A percentile compares a stretch with the other conserved stretches of the same genome.
phyloP scores from a whole-genome alignment of 2,888 invertebrate species.

The Geotrupes spiniger region DNA sequence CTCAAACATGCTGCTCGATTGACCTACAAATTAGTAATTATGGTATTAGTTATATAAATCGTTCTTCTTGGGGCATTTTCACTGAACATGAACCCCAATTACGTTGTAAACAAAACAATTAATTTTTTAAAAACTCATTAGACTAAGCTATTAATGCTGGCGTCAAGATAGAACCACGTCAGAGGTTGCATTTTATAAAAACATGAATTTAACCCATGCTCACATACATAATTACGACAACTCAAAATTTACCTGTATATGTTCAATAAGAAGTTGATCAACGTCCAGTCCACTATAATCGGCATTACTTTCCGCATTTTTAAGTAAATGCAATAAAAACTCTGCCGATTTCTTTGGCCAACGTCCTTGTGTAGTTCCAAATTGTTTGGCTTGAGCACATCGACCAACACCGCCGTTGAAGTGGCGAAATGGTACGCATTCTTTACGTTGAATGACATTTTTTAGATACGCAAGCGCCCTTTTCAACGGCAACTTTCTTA shows the following conservation, averaged over 20 bases:
- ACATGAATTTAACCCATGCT: no score
- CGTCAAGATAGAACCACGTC: no score
- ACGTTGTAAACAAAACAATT: no score
- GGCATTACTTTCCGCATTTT: slow-evolving; percentile 80
- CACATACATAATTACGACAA: no score
- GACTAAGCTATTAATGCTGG: no score
- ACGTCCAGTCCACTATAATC: slow-evolving; percentile 75
- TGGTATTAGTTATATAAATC: no score
- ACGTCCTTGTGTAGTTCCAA: slow-evolving; percentile 67
- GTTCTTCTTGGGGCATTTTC: no score
- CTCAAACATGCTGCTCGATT: slow-evolving; percentile 75
- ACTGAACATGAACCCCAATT: no score
- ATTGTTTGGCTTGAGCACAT: slow-evolving; percentile 75
- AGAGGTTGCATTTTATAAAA: no score
- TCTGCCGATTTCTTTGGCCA: slow-evolving; percentile 84
- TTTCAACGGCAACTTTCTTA: slow-evolving; percentile 70
- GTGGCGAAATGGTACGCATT: slow-evolving; percentile 75
- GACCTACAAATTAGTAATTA: no score
- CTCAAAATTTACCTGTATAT: slow-evolving; percentile 81
- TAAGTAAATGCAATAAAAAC: slow-evolving; percentile 71
- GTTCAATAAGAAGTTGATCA: slow-evolving; percentile 74
- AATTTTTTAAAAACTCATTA: no score
- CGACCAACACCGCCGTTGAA: slow-evolving; percentile 76
- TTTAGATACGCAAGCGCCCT: slow-evolving; percentile 72
- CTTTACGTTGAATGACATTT: slow-evolving; percentile 72